Evolutionary conservation across 2,888 invertebrate genomes (phyloP).

Genomic region (Heliconius ethilla): DNA sequence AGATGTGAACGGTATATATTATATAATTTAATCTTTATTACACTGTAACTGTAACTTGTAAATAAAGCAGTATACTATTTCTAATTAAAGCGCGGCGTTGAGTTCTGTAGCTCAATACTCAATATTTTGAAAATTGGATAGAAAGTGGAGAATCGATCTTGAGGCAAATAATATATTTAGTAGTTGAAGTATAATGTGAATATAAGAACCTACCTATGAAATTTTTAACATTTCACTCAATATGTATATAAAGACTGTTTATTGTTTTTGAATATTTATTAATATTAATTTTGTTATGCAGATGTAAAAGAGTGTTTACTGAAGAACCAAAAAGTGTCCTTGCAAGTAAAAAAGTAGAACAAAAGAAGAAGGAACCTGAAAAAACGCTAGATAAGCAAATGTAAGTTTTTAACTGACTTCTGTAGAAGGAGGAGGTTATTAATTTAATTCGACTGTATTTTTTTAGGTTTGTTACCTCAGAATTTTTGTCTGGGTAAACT

Average conservation of each 20-base stretch:
- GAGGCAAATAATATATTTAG: too few species aligned
- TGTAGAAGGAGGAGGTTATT: too few species aligned
- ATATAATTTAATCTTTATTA: background rate
- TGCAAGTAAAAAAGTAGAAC: constrained; percentile 74
- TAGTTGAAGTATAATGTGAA: background rate
- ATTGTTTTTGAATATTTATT: background rate
- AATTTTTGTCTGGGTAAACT: too few species aligned
- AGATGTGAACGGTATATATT: constrained; percentile 84
- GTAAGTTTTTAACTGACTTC: constrained; percentile 51
- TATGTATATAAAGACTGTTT: background rate
- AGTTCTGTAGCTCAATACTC: too few species aligned
- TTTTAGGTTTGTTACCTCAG: too few species aligned
- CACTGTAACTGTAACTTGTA: background rate
- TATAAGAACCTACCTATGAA: background rate
- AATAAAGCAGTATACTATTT: background rate
- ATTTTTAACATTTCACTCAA: background rate
- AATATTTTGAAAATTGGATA: too few species aligned
- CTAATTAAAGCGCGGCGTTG: too few species aligned
- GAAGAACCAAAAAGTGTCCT: constrained; percentile 86
- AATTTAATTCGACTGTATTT: too few species aligned
- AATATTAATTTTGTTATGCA: constrained; percentile 44
- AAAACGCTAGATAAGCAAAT: constrained; percentile 68
- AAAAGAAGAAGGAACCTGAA: constrained; percentile 77
- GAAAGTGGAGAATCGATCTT: too few species aligned
- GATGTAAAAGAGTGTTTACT: constrained; percentile 86